Evolutionary conservation across 2,888 invertebrate genomes (phyloP).

Genomic region (Epirrhoe tristata): DNA sequence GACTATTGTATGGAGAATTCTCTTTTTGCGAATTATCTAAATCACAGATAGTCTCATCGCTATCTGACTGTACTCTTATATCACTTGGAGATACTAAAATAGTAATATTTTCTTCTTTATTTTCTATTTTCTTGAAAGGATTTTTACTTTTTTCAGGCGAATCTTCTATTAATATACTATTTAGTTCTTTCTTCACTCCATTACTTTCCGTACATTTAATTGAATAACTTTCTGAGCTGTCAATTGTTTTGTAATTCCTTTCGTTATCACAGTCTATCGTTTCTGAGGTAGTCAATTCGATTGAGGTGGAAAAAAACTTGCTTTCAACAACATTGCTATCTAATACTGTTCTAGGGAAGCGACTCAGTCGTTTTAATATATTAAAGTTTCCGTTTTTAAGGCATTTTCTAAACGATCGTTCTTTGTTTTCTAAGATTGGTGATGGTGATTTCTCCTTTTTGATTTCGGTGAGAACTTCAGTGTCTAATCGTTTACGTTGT

Average conservation of each 20-base stretch:
- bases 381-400: slow-evolving; percentile 63
- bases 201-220: not conserved
- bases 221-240: slow-evolving; percentile 44
- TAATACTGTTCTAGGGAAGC: slow-evolving; percentile 79
- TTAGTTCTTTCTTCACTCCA: slow-evolving; percentile 6
- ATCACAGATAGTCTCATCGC: slow-evolving; percentile 51
- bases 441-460: slow-evolving; percentile 73
- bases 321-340: slow-evolving; percentile 83
- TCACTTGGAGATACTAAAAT: slow-evolving; percentile 4
- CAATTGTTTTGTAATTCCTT: slow-evolving; percentile 2
- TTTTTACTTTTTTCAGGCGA: slow-evolving; percentile 52
- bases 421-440: slow-evolving; percentile 77
- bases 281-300: slow-evolving; percentile 22
- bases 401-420: slow-evolving; percentile 69
- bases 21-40: slow-evolving; percentile 69
- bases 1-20: slow-evolving; percentile 61
- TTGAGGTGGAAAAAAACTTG: slow-evolving; percentile 78
- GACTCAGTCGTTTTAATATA: slow-evolving; percentile 77
- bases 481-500: slow-evolving; percentile 50
- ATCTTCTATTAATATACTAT: slow-evolving; percentile 47
- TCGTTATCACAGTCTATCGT: slow-evolving; percentile 53
- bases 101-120: slow-evolving; percentile 14
- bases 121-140: slow-evolving; percentile 29
- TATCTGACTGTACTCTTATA: slow-evolving; percentile 11
- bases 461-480: slow-evolving; percentile 48